Conservation (phyloP, 2,113 vertebrate genomes). For the Gavialis gangeticus region DNA sequence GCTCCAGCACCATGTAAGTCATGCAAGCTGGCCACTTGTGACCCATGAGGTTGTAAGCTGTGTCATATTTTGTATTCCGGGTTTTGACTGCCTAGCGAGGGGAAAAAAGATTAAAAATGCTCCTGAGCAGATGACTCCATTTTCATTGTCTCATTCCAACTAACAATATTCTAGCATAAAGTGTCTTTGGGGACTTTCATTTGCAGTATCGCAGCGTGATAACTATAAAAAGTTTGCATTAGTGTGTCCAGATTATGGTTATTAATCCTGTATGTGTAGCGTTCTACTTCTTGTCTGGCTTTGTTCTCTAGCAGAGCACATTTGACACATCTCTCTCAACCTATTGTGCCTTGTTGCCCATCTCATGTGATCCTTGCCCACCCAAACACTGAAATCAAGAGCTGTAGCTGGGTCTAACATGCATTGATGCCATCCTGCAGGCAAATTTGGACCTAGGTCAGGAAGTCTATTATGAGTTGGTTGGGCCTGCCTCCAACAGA, state of each 20-base stretch:
- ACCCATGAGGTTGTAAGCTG: accelerated
- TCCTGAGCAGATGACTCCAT: background rate
- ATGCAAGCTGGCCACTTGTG: background rate
- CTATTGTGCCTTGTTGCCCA: too few relatives aligned
- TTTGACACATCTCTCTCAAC: background rate
- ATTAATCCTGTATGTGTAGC: accelerated
- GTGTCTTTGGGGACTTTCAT: background rate
- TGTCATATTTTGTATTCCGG: background rate
- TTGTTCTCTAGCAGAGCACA: background rate
- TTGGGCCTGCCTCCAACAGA: background rate
- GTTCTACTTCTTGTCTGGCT: accelerated
- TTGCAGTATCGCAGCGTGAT: background rate
- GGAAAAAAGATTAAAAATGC: background rate
- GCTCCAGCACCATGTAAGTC: background rate
- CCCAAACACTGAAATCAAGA: background rate
- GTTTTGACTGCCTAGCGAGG: background rate
- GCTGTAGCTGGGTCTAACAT: background rate
- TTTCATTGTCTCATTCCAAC: background rate
- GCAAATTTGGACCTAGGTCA: background rate
- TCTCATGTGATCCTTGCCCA: background rate
- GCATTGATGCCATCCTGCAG: background rate
- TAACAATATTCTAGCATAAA: background rate
- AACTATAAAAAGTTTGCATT: background rate
- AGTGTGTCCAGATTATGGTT: background rate
- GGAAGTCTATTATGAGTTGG: background rate